Conservation (phyloP, 2,888 invertebrate species). For the Pharmacophagus antenor region DNA sequence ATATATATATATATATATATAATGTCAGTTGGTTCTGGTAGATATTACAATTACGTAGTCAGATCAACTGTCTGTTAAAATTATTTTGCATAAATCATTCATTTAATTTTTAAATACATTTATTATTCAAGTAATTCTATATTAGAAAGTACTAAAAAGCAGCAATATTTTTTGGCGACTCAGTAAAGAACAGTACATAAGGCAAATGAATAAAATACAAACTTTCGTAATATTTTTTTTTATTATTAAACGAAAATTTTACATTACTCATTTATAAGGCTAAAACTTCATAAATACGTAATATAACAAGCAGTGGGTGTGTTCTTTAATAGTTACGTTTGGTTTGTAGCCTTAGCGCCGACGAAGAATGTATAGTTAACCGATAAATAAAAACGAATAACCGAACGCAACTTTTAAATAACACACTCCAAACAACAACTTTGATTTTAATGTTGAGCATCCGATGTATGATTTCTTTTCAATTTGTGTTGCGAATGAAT, state of each 20-base stretch:
- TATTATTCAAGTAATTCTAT: no score
- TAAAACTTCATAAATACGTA: constrained; percentile 68
- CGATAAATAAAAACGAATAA: background rate
- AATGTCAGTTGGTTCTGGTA: no score
- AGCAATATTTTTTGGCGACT: no score
- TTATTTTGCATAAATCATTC: no score
- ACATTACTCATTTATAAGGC: constrained; percentile 66
- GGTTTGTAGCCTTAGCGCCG: background rate
- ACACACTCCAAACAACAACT: constrained; percentile 21
- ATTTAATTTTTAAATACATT: no score
- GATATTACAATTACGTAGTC: no score
- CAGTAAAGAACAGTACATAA: no score
- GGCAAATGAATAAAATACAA: constrained; percentile 24
- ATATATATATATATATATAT: no score
- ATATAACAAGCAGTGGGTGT: constrained; percentile 55
- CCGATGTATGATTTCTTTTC: constrained; percentile 3
- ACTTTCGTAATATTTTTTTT: constrained; percentile 70
- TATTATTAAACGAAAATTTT: constrained; percentile 76
- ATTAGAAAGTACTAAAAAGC: no score
- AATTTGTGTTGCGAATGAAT: background rate
- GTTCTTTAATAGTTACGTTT: constrained; percentile 33
- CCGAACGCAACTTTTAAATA: constrained; percentile 27
- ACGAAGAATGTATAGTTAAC: background rate
- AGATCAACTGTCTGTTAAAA: no score
- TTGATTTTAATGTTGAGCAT: constrained; percentile 12